Evolutionary conservation across 2,888 invertebrate species (phyloP).

Genomic region (Diloba caeruleocephala): DNA sequence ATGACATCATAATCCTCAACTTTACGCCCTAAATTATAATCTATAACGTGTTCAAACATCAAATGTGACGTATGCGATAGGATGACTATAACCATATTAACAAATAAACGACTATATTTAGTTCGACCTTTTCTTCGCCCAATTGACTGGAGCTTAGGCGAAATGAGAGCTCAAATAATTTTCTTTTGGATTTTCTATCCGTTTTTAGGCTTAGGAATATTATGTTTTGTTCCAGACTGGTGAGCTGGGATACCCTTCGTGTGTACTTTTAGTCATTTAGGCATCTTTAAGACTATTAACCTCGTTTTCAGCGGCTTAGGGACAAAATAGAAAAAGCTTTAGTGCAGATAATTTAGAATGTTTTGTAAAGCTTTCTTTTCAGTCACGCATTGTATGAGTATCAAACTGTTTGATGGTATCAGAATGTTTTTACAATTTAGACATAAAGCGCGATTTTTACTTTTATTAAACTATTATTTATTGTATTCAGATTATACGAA

Average conservation of each 20-base stretch:
- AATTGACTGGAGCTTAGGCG: conserved; percentile 17
- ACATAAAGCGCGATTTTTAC: no score
- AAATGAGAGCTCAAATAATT: conserved; percentile 22
- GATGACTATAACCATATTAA: no score
- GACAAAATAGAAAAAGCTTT: background rate
- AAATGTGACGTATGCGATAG: conserved; percentile 31
- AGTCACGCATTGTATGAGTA: no score
- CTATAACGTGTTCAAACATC: conserved; percentile 54
- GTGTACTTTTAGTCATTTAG: conserved; percentile 5
- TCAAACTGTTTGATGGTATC: no score
- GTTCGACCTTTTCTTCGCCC: conserved; percentile 9
- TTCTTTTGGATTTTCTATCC: conserved; percentile 21
- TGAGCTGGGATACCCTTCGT: conserved; percentile 22
- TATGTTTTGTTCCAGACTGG: conserved; percentile 27
- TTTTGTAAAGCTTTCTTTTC: no score
- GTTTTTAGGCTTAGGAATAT: conserved; percentile 28
- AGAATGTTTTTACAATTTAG: no score
- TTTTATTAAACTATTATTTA: no score
- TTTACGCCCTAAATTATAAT: conserved; percentile 46
- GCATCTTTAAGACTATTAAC: conserved; percentile 10
- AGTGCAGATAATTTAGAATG: no score
- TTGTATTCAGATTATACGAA: no score
- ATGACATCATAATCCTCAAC: conserved; percentile 52
- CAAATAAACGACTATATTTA: no score
- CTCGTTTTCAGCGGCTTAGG: conserved; percentile 1